Conservation (phyloP, 2,888 invertebrate genomes). For the Volucella bombylans region DNA sequence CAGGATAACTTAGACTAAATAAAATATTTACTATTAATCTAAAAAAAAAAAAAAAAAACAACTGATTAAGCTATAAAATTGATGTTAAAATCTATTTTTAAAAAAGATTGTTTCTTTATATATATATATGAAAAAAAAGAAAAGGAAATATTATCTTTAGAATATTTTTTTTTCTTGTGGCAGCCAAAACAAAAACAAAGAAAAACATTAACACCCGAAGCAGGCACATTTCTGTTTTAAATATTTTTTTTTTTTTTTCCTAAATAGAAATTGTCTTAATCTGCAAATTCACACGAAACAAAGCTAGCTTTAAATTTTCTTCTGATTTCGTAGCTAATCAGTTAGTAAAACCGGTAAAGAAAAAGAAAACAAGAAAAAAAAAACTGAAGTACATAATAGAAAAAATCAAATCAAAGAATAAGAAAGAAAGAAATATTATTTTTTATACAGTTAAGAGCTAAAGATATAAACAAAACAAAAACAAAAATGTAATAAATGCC, state of each 20-base stretch:
- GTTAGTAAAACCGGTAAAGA: constrained; percentile 61
- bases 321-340: constrained; percentile 69
- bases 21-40: constrained; percentile 60
- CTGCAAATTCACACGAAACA: constrained; percentile 62
- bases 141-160: constrained; percentile 22
- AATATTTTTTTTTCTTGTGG: constrained; percentile 30
- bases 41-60: constrained; percentile 26
- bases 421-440: constrained; percentile 45
- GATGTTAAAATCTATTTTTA: constrained; percentile 54
- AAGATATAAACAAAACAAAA: constrained; percentile 11
- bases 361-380: constrained; percentile 18
- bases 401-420: constrained; percentile 36
- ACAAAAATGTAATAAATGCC: constrained; percentile 3
- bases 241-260: constrained; percentile 1
- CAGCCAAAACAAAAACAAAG: constrained; percentile 40
- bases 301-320: constrained; percentile 68
- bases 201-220: constrained; percentile 37
- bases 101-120: constrained; percentile 22
- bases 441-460: constrained; percentile 58
- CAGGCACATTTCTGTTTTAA: constrained; percentile 35
- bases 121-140: neutral
- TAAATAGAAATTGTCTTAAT: constrained; percentile 33
- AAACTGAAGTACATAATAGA: constrained; percentile 19
- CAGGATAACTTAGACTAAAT: constrained; percentile 96
- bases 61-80: constrained; percentile 63